Conservation (phyloP, 2,888 invertebrate genomes). For the Drosophila seclusa region DNA sequence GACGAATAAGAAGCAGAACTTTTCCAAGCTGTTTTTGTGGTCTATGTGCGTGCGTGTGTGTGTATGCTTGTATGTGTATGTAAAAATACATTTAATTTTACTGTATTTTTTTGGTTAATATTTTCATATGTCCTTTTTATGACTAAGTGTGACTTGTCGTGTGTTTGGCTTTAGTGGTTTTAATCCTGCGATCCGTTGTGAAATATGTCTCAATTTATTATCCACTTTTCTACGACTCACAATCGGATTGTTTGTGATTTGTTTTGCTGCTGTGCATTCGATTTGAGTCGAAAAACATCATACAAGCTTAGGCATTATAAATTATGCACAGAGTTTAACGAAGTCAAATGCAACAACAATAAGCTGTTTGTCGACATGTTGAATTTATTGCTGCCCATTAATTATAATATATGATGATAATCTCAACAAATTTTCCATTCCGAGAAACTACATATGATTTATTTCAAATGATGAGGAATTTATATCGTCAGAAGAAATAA, state of each 20-base stretch:
- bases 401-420: constrained; percentile 17
- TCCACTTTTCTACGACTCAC: constrained; percentile 45
- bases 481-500: neutral
- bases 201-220: constrained; percentile 75
- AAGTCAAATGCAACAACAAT: constrained; percentile 9
- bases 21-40: constrained; percentile 49
- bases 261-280: constrained; percentile 3
- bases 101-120: constrained; percentile 29
- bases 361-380: neutral
- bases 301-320: constrained; percentile 7
- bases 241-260: constrained; percentile 8
- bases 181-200: constrained; percentile 25
- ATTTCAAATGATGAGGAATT: neutral
- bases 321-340: constrained; percentile 15
- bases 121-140: constrained; percentile 9
- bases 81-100: constrained; percentile 62
- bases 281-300: neutral
- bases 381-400: constrained; percentile 31
- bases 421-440: constrained; percentile 1
- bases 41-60: constrained; percentile 41
- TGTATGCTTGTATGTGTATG: constrained; percentile 39
- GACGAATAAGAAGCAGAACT: constrained; percentile 2
- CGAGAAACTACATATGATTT: neutral
- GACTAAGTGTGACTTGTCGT: constrained; percentile 14
- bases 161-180: constrained; percentile 33